Conservation (phyloP, 2,888 invertebrate genomes). For the Apantesis nais region DNA sequence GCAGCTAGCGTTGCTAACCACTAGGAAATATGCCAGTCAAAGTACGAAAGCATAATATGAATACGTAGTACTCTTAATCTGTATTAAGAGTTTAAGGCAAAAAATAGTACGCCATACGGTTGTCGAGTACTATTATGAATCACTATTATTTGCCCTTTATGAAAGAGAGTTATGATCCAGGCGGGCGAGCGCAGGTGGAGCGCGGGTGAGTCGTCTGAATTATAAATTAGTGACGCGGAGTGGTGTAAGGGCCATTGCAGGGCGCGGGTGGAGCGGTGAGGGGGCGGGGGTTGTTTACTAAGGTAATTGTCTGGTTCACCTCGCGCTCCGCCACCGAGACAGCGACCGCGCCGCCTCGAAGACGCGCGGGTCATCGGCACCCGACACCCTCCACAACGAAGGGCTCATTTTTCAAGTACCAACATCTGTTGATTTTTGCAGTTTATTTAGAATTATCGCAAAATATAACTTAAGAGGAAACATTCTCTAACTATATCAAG, state of each 20-base stretch:
- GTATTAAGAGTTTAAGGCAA: not conserved
- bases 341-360: not conserved
- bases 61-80: not conserved
- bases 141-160: constrained; percentile 1
- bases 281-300: constrained; percentile 32
- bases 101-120: not conserved
- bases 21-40: too few species aligned
- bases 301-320: constrained; percentile 45
- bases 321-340: constrained; percentile 7
- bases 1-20: not conserved
- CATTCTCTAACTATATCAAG: not conserved
- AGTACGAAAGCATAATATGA: not conserved
- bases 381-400: not conserved
- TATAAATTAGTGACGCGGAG: constrained; percentile 36
- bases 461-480: not conserved
- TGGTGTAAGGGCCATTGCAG: not conserved
- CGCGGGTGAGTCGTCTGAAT: constrained; percentile 26
- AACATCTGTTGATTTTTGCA: not conserved
- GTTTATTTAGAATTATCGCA: not conserved
- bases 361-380: not conserved
- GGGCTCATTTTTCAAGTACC: not conserved
- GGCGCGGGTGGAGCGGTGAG: not conserved
- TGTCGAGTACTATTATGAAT: not conserved
- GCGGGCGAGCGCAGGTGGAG: not conserved
- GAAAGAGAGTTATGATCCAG: not conserved